Evolutionary conservation across 2,113 vertebrate genomes (phyloP), one percentile per base, ranked within the genome.

Genomic region (Excalfactoria chinensis): DNA sequence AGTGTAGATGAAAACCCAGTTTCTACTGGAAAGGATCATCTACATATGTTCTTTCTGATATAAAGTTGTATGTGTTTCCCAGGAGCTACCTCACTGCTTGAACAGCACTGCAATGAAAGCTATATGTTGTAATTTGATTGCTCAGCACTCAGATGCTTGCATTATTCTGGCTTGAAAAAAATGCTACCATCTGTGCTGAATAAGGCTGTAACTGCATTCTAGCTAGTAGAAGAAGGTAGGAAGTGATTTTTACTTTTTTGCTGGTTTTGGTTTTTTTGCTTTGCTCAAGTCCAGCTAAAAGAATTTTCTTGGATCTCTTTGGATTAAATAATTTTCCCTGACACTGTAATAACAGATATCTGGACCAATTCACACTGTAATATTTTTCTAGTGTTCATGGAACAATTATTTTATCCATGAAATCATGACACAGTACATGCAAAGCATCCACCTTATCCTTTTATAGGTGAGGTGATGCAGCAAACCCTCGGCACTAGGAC

Each of bases 21-120:
- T 92, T 90, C 91, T 56, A 63, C 64, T 85, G 73, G 67, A 63
- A 82, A 56, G 41, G 49, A 83, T 87, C 79, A 89, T 64, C 68
- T 93, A 53, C 51, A 77, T 86, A 93, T 91, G 34, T 51, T 87
- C 2, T 8, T 8, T 70, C 55, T 58, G 73, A 72, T 62, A 72
- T 28, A 49, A 69, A 82, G 10, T 8, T n/a, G 7, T 7, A 4
- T 37, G 19, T 44, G 34, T 76, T 92, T 94, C 67, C 41, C 59
- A 73, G 67, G 19, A 84, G 44, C 77, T 63, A 23, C 37, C 80
- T 86, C 67, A 72, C 88, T 75, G 17, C 14, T 86, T 58, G 67
- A 73, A 79, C 8, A 55, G 1, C 4, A 7, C 15, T 76, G 26
- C 69, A 74, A 41, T 0, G 0, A 90, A 91, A 89, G 59, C 44